phyloP scores from a whole-genome alignment of 2,888 invertebrate species.

The Dorcus hopei region DNA sequence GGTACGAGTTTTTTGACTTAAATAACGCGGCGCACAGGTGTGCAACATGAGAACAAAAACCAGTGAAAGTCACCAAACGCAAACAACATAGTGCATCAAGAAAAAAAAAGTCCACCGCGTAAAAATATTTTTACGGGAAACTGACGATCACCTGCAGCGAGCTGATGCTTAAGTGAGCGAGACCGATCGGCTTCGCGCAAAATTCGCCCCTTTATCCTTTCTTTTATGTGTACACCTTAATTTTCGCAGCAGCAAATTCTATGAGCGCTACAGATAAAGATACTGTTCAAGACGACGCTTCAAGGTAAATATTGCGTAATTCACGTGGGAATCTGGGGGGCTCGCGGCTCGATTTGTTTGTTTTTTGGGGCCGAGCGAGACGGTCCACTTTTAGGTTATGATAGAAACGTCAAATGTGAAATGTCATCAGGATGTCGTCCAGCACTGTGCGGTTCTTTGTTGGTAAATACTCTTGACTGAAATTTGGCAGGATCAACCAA shows the following conservation, averaged over 20 bases:
- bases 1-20: too few relatives aligned
- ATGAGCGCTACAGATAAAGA: slow-evolving; percentile 51
- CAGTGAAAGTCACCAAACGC: too few relatives aligned
- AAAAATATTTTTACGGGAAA: too few relatives aligned
- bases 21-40: too few relatives aligned
- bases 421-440: slow-evolving; percentile 36
- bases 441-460: slow-evolving; percentile 26
- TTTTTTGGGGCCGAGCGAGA: too few relatives aligned
- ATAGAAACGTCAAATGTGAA: slow-evolving; percentile 41
- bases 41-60: too few relatives aligned
- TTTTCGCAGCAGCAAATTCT: slow-evolving; percentile 35
- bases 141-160: too few relatives aligned
- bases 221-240: slow-evolving; percentile 14
- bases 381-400: slow-evolving; percentile 37
- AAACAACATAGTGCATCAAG: too few relatives aligned
- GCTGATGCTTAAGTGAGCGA: too few relatives aligned
- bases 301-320: slow-evolving; percentile 45
- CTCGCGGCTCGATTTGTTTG: too few relatives aligned
- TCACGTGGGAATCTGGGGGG: not conserved
- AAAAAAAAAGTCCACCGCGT: too few relatives aligned
- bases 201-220: not conserved
- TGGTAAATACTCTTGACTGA: slow-evolving; percentile 5
- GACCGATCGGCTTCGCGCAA: too few relatives aligned
- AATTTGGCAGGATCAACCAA: slow-evolving; percentile 40
- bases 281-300: slow-evolving; percentile 52